Percentiles rank a stretch among this genome's conserved stretches.
These are phyloP conservation scores for Malurus alboscapulatus DNA, from an alignment of 2,113 vertebrate species.

Conservation along the genomic window DNA sequence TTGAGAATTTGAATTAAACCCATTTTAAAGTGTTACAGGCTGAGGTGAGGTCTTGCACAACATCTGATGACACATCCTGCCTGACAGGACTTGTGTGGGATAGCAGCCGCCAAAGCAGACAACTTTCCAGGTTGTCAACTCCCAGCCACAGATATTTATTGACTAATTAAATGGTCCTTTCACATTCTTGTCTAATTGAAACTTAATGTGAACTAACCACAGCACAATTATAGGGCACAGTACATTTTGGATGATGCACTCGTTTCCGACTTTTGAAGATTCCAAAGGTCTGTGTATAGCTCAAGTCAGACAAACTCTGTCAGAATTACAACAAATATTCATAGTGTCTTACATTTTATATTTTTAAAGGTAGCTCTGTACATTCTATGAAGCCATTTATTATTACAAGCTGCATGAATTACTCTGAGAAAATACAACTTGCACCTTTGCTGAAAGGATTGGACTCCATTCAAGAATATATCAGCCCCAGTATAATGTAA, in stretches of 20 bases:
- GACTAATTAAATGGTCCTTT: conserved; percentile 67
- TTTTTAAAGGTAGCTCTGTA: not conserved
- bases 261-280: conserved; percentile 46
- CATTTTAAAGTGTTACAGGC: not conserved
- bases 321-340: not conserved
- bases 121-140: conserved; percentile 65
- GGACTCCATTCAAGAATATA: not conserved
- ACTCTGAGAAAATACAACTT: not conserved
- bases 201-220: conserved; percentile 65
- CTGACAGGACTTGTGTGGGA: conserved; percentile 67
- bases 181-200: conserved; percentile 71
- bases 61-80: conserved; percentile 40
- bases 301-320: not conserved
- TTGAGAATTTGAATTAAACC: conserved; percentile 34
- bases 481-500: not conserved
- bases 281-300: not conserved
- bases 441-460: not conserved
- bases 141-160: conserved; percentile 50
- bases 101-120: conserved; percentile 25
- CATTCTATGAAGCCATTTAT: not conserved
- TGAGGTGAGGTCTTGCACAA: conserved; percentile 52
- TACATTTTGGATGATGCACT: not conserved
- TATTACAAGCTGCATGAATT: not conserved
- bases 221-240: not conserved
- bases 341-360: not conserved